phyloP scores from a whole-genome alignment of 2,113 vertebrate species.

The Varanus salvator region DNA sequence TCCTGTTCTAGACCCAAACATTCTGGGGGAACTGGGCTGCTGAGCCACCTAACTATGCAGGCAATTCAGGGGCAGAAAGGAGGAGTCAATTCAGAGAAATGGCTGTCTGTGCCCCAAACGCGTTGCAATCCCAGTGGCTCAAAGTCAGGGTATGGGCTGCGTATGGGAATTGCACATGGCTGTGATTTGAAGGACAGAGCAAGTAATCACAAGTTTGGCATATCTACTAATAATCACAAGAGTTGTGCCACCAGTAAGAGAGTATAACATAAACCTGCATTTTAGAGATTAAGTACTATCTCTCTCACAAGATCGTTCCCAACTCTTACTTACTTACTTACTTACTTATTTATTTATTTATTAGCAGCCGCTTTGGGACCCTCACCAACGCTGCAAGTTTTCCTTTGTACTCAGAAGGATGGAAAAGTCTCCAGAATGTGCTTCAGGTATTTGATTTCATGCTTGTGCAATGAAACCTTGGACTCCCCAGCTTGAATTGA shows the following conservation, averaged over 20 bases:
- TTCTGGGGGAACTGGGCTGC: background rate
- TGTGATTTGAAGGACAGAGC: background rate
- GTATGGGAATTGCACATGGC: background rate
- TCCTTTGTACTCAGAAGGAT: background rate
- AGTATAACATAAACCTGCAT: background rate
- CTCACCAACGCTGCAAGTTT: background rate
- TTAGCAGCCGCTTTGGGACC: background rate
- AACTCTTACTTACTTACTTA: too few relatives aligned
- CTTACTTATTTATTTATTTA: too few relatives aligned
- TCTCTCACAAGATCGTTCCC: background rate
- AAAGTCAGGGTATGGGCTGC: background rate
- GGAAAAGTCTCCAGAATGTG: background rate
- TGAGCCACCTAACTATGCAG: background rate
- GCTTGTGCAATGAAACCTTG: constrained; percentile 8
- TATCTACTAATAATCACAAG: too few relatives aligned
- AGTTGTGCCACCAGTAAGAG: background rate
- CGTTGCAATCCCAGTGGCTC: background rate
- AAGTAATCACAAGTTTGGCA: background rate
- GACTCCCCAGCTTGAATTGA: constrained; percentile 32
- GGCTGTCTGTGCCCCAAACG: background rate
- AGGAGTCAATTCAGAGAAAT: background rate
- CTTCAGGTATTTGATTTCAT: background rate
- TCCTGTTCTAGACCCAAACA: too few relatives aligned
- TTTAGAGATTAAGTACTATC: background rate
- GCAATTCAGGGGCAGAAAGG: background rate